Conservation (phyloP, 1,140 invertebrate species). For the Mercenaria mercenaria region DNA sequence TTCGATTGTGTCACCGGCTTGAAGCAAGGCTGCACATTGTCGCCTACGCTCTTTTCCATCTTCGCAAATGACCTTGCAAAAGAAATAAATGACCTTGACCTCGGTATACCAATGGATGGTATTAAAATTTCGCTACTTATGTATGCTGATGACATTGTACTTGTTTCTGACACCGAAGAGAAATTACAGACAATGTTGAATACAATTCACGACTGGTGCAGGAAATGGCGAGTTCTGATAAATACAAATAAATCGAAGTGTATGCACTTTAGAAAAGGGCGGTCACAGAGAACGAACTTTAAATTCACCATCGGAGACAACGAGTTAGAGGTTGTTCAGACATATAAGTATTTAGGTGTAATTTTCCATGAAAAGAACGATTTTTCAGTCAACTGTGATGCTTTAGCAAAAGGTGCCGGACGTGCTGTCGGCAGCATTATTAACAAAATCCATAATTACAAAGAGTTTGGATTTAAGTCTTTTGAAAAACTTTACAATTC, state of each 20-base stretch:
- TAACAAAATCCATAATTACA: slow-evolving; percentile 4
- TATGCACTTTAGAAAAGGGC: slow-evolving; percentile 44
- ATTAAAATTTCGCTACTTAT: slow-evolving; percentile 20
- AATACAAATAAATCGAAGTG: slow-evolving; percentile 58
- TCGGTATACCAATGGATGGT: slow-evolving; percentile 37
- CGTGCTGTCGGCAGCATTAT: slow-evolving; percentile 44
- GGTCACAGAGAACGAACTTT: neutral
- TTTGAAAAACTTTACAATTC: slow-evolving; percentile 58
- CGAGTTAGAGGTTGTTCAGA: slow-evolving; percentile 10
- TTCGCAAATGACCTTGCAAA: slow-evolving; percentile 45
- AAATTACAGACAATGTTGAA: slow-evolving; percentile 56
- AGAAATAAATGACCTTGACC: slow-evolving; percentile 23
- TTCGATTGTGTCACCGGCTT: slow-evolving; percentile 27
- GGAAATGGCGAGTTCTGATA: slow-evolving; percentile 35
- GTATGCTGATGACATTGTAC: slow-evolving; percentile 68
- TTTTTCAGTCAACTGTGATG: slow-evolving; percentile 38
- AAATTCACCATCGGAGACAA: slow-evolving; percentile 25
- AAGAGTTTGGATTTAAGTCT: slow-evolving; percentile 53
- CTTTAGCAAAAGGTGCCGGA: slow-evolving; percentile 34
- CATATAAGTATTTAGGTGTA: slow-evolving; percentile 49
- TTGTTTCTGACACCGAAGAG: slow-evolving; percentile 45
- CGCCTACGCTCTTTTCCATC: slow-evolving; percentile 42
- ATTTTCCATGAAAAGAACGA: slow-evolving; percentile 44
- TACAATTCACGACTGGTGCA: slow-evolving; percentile 37
- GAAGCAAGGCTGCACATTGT: slow-evolving; percentile 53